Evolutionary conservation across 2,797 vertebrate species (phyloP).

Genomic region (Lophura swinhoii): DNA sequence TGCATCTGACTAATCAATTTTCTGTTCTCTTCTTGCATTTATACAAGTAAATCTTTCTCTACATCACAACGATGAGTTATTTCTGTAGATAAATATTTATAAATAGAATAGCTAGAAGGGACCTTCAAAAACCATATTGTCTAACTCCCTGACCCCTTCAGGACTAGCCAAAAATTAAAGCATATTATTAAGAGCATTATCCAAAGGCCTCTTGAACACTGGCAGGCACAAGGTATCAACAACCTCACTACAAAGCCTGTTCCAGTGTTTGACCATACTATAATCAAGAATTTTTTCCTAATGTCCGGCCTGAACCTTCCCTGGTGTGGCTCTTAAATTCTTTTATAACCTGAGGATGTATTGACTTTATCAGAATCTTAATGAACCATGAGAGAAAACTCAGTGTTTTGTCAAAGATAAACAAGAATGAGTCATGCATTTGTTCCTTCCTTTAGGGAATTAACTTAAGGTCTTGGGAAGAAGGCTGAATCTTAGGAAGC

Average conservation of each 20-base stretch:
- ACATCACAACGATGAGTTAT: background rate
- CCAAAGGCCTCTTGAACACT: background rate
- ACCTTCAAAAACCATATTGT: background rate
- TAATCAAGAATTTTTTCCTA: background rate
- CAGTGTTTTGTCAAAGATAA: background rate
- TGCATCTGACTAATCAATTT: background rate
- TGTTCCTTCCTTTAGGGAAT: background rate
- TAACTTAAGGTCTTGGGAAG: background rate
- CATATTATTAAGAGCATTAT: background rate
- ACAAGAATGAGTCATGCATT: background rate
- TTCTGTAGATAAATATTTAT: background rate
- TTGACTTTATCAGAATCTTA: background rate
- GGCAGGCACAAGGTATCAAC: background rate
- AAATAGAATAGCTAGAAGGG: background rate
- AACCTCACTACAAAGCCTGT: background rate
- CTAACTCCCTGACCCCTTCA: background rate
- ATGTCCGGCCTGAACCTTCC: background rate
- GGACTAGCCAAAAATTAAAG: background rate
- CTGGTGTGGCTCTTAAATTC: background rate
- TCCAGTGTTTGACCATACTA: background rate
- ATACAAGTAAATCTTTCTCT: background rate
- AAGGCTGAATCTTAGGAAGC: background rate
- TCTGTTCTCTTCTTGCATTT: background rate
- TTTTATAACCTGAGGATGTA: background rate
- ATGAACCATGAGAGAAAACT: background rate